Evolutionary conservation across 2,888 invertebrate genomes (phyloP), one percentile per base, ranked within the genome.

Genomic region (Caenorhabditis wallacei): DNA sequence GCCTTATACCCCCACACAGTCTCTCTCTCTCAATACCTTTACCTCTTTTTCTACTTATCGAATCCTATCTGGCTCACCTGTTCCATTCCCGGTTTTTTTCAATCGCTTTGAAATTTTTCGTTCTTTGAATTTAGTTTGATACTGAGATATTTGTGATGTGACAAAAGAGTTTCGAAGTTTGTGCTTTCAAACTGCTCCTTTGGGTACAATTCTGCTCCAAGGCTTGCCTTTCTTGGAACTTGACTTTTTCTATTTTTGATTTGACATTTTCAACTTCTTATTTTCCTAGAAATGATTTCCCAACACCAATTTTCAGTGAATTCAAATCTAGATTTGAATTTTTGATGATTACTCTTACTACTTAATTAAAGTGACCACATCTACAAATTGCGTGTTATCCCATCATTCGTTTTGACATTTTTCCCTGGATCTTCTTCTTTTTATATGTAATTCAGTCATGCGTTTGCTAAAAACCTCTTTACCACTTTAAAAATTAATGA

Each of bases 401-500:
- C 20, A 13, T 48, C 22, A 63, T 63, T 53, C 18, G 2, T 48
- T 40, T 24, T 40, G 43, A 13, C 16, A 18, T 40, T 20, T 7
- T 35, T n/a, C 10, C 8, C 8, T 61, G 54, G 56, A 26, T 40
- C 59, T 13, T 72, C 8, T 18, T 43, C 24, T 24, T 16, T 68
- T 13, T 2, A 30, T 20, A 13, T 48, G 13, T 11, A 22, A 64
- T 20, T 66, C 64, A 35, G 37, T 64, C 64, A 74, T 64, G 74
- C 63, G 64, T 64, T 46, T 35, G n/a, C n/a, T 13, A 1, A 26
- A 63, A 46, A 26, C 30, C 46, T 64, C 40, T 35, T n/a, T n/a
- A 2, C 57, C 54, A 40, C 48, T 72, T 72, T 43, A 64, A 48
- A 74, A 74, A 74, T 57, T 74, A 54, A 74, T 74, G 57, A 74